phyloP scores from a whole-genome alignment of 2,113 vertebrate species.

The Protobothrops flavoviridis region DNA sequence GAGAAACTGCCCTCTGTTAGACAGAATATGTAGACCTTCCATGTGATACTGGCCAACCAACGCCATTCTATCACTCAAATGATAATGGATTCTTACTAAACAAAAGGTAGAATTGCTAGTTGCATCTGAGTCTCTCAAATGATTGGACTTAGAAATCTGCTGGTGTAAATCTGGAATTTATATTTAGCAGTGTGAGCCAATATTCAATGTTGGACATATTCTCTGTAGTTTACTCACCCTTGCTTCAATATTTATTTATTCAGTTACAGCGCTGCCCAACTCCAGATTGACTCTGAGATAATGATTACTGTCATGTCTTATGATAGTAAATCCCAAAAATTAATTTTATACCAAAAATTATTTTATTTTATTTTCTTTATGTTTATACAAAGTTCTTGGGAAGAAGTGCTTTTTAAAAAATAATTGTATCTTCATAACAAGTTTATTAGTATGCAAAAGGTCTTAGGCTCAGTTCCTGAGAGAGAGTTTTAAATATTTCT shows the following conservation, averaged over 20 bases:
- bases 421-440: neutral
- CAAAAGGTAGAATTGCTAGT: neutral
- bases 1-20: neutral
- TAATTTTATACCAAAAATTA: neutral
- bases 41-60: neutral
- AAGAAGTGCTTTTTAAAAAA: neutral
- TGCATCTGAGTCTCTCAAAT: neutral
- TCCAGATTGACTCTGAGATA: neutral
- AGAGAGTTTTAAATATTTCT: neutral
- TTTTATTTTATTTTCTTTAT: neutral
- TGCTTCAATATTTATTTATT: neutral
- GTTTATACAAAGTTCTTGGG: neutral
- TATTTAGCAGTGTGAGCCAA: neutral
- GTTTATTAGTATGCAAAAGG: neutral
- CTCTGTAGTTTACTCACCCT: neutral
- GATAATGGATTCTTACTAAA: neutral
- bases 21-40: neutral
- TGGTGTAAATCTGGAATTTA: neutral
- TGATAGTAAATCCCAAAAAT: too few relatives aligned
- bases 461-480: neutral
- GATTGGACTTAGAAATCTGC: neutral
- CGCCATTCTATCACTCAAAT: neutral
- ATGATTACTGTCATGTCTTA: neutral
- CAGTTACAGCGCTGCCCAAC: neutral
- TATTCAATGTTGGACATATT: neutral